Base-by-base conservation (phyloP, 1,140 invertebrate species). In the Drosophila tristis region DNA sequence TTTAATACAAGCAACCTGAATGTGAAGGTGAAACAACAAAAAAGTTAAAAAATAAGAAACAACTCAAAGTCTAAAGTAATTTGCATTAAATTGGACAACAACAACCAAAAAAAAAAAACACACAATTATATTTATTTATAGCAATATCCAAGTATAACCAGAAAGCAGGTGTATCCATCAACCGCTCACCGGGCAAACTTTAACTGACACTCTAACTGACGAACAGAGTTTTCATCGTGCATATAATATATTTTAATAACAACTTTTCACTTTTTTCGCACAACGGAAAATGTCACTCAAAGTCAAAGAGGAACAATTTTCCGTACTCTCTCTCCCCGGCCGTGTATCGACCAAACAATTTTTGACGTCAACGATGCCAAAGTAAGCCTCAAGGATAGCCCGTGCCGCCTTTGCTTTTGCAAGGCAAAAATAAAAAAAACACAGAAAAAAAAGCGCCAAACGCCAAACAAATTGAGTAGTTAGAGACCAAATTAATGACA, bases 201-300 rank as follows among this genome's bases (percentile, higher is more conserved):
- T 50, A 59, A 43, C 54, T 44, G 55, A 70, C 66, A 70, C 64
- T 56, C 71, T 50, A 15, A 53, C 11, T 26, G 25, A 15, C 26
- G 61, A 64, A 64, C 70, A 70, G 39, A 77, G 44, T 82, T 80
- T 81, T 77, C 73, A 77, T 64, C 64, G 62, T 75, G 59, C 43
- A 51, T 74, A 67, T 78, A 78, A 39, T 39, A 13, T 39, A 29
- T 39, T 39, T 82, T 78, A 89, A 89, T 73, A 86, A 66, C 78
- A 89, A 89, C 84, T 87, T 87, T 87, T 89, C 84, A 87, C 84
- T 87, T 89, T 80, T 80, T 68, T 57, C 42, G 48, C 67, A 68
- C 84, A 89, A 54, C 84, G 84, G 79, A 87, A 87, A 87, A 74
- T 87, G 84, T 87, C 84, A 87, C 84, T 87, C 84, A 87, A 87